A percentile compares a stretch with the other conserved stretches of the same genome.
These are phyloP conservation scores for Spialia ferax DNA, from an alignment of 2,888 invertebrate species.

Conservation along the genomic window DNA sequence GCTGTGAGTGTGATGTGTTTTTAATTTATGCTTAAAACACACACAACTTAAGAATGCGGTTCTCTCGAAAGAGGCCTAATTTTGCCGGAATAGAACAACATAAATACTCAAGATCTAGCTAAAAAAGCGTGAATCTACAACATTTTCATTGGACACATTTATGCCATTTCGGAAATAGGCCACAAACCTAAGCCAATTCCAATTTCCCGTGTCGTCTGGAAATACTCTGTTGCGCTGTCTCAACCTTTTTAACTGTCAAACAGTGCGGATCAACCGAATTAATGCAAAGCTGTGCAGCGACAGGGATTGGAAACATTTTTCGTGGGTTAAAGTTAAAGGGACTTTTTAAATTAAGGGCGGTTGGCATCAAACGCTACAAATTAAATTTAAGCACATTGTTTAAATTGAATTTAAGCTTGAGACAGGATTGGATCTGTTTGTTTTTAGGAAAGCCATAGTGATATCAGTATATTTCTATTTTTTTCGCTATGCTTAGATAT, in stretches of 20 bases:
- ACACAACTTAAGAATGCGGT: too few relatives aligned
- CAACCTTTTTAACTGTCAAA: constrained; percentile 32
- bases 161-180: constrained; percentile 16
- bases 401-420: too few relatives aligned
- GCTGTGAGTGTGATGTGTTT: too few relatives aligned
- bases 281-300: constrained; percentile 20
- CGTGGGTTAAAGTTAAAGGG: background rate
- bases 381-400: too few relatives aligned
- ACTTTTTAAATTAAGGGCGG: too few relatives aligned
- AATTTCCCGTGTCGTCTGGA: constrained; percentile 21
- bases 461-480: too few relatives aligned
- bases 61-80: too few relatives aligned
- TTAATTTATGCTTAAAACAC: too few relatives aligned
- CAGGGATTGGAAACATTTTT: constrained; percentile 17
- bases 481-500: too few relatives aligned
- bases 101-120: background rate
- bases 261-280: constrained; percentile 12
- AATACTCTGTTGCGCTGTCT: constrained; percentile 14
- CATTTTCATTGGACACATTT: constrained; percentile 12
- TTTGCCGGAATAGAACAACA: background rate
- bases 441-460: too few relatives aligned
- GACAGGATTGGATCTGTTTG: too few relatives aligned
- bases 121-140: background rate
- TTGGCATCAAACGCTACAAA: too few relatives aligned
- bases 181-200: constrained; percentile 11